A percentile compares a stretch with the other conserved stretches of the same genome.
Evolutionary conservation across 2,113 vertebrate species (phyloP).

Genomic region (Helogale parvula): DNA sequence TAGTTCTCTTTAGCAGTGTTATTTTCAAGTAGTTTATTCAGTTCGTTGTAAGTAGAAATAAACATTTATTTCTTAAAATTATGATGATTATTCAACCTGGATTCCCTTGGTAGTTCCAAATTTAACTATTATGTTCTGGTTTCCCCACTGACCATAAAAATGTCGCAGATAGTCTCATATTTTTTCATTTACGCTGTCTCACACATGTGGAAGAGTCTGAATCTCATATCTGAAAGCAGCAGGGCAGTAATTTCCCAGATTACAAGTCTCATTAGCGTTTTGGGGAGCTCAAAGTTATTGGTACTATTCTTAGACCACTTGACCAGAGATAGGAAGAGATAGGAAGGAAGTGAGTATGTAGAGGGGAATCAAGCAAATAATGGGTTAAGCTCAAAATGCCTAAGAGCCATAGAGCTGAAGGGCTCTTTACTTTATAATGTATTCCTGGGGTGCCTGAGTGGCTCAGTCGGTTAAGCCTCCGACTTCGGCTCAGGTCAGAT

Average conservation of each 20-base stretch:
- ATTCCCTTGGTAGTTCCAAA: conserved; percentile 48
- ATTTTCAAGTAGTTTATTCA: conserved; percentile 56
- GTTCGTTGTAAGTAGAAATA: conserved; percentile 62
- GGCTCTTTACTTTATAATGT: not conserved
- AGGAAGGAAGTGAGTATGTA: not conserved
- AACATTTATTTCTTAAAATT: conserved; percentile 54
- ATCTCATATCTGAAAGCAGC: conserved; percentile 54
- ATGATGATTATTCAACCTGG: conserved; percentile 64
- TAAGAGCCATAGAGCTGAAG: not conserved
- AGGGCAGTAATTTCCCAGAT: not conserved
- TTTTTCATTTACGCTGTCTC: conserved; percentile 28
- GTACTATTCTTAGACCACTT: not conserved
- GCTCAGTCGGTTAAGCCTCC: no score
- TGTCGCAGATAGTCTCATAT: conserved; percentile 50
- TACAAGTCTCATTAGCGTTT: conserved; percentile 8
- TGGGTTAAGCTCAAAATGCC: not conserved
- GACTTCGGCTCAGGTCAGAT: no score
- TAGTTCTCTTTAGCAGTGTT: not conserved
- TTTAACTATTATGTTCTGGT: conserved; percentile 58
- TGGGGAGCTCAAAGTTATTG: not conserved
- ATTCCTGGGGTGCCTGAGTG: not conserved
- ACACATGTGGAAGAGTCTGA: conserved; percentile 38
- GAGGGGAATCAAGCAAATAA: not conserved
- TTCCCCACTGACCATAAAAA: conserved; percentile 66
- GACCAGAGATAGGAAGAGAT: not conserved